Evolutionary conservation across 2,797 vertebrate species (phyloP).

Genomic region (Ficedula albicollis): DNA sequence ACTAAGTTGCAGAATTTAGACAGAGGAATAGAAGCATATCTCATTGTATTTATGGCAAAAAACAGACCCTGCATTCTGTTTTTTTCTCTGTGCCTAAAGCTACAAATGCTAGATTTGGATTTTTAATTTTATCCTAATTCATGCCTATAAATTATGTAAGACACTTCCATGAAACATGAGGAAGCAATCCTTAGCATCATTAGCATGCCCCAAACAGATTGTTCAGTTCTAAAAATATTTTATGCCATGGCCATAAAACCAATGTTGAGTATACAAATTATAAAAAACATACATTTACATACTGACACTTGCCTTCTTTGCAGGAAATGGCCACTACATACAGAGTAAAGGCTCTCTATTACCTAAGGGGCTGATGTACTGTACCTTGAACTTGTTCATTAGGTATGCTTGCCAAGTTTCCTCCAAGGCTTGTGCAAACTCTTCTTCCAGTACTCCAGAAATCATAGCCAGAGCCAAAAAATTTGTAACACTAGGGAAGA

Average conservation of each 20-base stretch:
- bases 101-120: background rate
- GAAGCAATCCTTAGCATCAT: background rate
- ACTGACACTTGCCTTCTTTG: background rate
- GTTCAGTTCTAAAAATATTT: background rate
- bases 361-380: background rate
- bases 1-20: background rate
- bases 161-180: background rate
- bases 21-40: background rate
- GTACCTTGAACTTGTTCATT: conserved; percentile 84
- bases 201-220: background rate
- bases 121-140: background rate
- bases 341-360: background rate
- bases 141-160: background rate
- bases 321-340: background rate
- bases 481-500: conserved; percentile 85
- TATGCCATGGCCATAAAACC: background rate
- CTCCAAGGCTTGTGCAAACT: conserved; percentile 79
- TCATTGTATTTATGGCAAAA: background rate
- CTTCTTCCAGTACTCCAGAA: conserved; percentile 80
- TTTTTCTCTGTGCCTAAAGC: background rate
- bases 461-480: conserved; percentile 65
- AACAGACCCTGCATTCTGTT: background rate
- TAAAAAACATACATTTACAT: background rate
- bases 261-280: background rate
- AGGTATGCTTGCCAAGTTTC: conserved; percentile 84